These are phyloP conservation scores for Selenia dentaria DNA, from an alignment of 2,888 invertebrate genomes.

Conservation along the genomic window DNA sequence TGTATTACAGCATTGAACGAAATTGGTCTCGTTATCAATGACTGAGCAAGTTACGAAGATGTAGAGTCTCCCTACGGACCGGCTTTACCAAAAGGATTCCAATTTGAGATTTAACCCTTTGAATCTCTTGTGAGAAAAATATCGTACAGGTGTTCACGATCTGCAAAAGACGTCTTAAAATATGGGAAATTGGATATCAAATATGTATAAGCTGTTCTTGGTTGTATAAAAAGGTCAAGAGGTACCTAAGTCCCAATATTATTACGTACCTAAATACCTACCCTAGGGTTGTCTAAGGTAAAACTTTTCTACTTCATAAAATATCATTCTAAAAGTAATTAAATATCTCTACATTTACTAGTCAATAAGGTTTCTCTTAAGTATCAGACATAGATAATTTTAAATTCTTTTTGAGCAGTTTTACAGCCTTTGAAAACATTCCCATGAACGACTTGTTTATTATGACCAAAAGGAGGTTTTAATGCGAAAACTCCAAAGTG, in stretches of 20 bases:
- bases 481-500: constrained; percentile 34
- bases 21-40: constrained; percentile 50
- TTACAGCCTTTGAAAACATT: constrained; percentile 11
- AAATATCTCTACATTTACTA: no score
- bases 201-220: neutral
- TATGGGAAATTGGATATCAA: constrained; percentile 10
- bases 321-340: no score
- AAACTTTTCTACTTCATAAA: no score
- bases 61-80: constrained; percentile 53
- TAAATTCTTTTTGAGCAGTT: no score
- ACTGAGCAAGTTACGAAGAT: constrained; percentile 55
- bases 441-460: constrained; percentile 17
- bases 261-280: no score
- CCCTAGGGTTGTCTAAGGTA: no score
- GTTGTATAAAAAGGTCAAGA: neutral
- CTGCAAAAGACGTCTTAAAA: constrained; percentile 8
- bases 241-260: no score
- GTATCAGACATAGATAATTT: no score
- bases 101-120: constrained; percentile 30
- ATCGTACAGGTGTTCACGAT: constrained; percentile 20
- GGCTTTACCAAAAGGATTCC: constrained; percentile 37
- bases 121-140: constrained; percentile 22
- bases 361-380: no score
- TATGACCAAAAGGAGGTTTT: constrained; percentile 18
- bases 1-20: constrained; percentile 1